Evolutionary conservation across 2,113 vertebrate species (phyloP), one percentile per base, ranked within the genome.

Genomic region (Nansenia antarctica): DNA sequence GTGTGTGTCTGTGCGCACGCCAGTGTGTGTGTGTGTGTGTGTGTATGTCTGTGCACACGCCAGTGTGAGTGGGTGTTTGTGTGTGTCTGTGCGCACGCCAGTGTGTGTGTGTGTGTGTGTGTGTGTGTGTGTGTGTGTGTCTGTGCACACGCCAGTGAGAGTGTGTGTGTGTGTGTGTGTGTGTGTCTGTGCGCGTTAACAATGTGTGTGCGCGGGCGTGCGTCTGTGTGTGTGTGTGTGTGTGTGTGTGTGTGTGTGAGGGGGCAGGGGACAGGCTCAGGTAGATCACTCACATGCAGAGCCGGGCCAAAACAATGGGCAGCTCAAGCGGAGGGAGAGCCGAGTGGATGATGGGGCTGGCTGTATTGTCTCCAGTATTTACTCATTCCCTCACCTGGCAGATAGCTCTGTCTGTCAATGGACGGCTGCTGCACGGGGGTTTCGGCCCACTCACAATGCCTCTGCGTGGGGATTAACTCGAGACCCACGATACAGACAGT

Each of bases 281-380:
- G 67, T 30, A 60, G 47, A 71, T 75, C 24, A 24, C 61, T 27
- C 76, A 71, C 71, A 63, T 54, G 47, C 59, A 57, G 35, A 70
- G 31, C 61, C 67, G 37, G 57, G 69, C 11, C 64, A 67, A 80
- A 85, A 90, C 88, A 88, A 90, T 88, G 78, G 81, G 5, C 1
- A 52, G 82, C 82, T 82, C 85, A 86, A 82, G 82, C 79, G 73
- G 84, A 82, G 82, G 15, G n/a, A 63, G 12, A n/a, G 81, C 31
- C 34, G 55, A 64, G 47, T 62, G 57, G 71, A 83, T 83, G 88
- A 87, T 89, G 69, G 86, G 89, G 85, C 79, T 78, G 76, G 58
- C 73, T 54, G 87, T 81, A 92, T 92, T 92, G 90, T 91, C 59
- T 77, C 57, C 70, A 76, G 7, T 92, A 82, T 92, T 92, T 91